Evolutionary conservation across 2,888 invertebrate genomes (phyloP), one percentile per base, ranked within the genome.

Genomic region (Oscheius sp.): DNA sequence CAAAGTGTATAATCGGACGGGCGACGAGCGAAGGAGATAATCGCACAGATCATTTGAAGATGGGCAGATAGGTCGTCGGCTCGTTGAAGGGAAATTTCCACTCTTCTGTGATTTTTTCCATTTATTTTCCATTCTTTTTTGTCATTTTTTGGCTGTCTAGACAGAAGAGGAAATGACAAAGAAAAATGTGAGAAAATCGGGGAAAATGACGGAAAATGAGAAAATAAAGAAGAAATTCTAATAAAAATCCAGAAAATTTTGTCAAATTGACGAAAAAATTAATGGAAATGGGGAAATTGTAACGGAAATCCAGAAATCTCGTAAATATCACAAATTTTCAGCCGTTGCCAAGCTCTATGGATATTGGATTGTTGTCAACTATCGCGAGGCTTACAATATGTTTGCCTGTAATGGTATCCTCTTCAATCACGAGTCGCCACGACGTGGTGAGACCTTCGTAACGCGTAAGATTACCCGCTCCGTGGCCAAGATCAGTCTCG

Each of bases 401-500:
- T 96, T 93, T 89, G 95, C 96, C 0, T 95, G 95, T 88, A 97
- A 97, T 90, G 97, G 97, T 0, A 94, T 97, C 75, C 91, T 97
- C 5, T 97, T 97, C 89, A 97, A 97, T 90, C 97, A 97, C 89
- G 97, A 97, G 90, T 95, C 94, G 84, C 97, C 97, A 0, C 91
- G 96, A 68, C 91, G 97, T 80, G 96, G 89, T 88, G 98, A 98
- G 90, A 99, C 95, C 88, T 99, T 99, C 91, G 99, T 99, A 7
- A 99, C 99, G 0, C 92, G 99, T 79, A 99, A 99, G 91, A 95
- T 99, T 77, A 98, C 99, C 0, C 92, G 99, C 49, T 95, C 94
- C 0, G 97, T 99, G 25, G 96, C 99, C 9, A 99, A 99, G 91
- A 98, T 99, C 84, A 92, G 92, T 72, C 91, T 96, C 9, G 95